These are phyloP conservation scores for Loxodonta africana DNA, from an alignment of 2,113 vertebrate species.

Conservation along the genomic window DNA sequence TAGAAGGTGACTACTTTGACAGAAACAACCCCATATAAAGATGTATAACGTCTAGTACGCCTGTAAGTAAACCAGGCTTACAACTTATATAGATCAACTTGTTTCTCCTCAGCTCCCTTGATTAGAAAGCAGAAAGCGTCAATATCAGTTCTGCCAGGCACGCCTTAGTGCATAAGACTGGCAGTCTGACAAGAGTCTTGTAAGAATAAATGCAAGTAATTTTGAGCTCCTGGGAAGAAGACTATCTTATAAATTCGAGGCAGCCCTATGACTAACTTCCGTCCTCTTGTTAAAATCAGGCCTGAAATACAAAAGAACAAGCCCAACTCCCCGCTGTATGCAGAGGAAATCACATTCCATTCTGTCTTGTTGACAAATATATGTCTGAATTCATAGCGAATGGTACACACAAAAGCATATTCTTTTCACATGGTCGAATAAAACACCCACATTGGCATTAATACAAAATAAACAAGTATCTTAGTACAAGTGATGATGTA, in stretches of 20 bases:
- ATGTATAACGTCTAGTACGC: neutral
- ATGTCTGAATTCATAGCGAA: slow-evolving; percentile 17
- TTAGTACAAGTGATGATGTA: neutral
- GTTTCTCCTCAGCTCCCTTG: neutral
- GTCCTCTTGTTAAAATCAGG: slow-evolving; percentile 46
- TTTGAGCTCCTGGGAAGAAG: slow-evolving; percentile 58
- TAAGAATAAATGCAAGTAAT: slow-evolving; percentile 51
- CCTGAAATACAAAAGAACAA: slow-evolving; percentile 56
- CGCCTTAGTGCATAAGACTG: neutral
- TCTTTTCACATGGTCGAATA: neutral
- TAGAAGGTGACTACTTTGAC: neutral
- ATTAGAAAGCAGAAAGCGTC: neutral
- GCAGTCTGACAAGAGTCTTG: neutral
- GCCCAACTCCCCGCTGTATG: neutral
- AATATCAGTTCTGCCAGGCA: neutral
- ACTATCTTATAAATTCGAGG: slow-evolving; percentile 63
- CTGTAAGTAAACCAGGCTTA: neutral
- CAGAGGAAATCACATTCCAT: slow-evolving; percentile 6
- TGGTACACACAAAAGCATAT: neutral
- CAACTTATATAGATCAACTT: neutral
- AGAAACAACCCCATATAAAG: neutral
- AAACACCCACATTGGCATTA: neutral
- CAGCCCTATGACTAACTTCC: slow-evolving; percentile 31
- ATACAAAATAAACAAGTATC: slow-evolving; percentile 1
- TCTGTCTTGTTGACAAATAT: slow-evolving; percentile 47